phyloP scores from a whole-genome alignment of 2,888 invertebrate species.

The Cephus pygmeus region DNA sequence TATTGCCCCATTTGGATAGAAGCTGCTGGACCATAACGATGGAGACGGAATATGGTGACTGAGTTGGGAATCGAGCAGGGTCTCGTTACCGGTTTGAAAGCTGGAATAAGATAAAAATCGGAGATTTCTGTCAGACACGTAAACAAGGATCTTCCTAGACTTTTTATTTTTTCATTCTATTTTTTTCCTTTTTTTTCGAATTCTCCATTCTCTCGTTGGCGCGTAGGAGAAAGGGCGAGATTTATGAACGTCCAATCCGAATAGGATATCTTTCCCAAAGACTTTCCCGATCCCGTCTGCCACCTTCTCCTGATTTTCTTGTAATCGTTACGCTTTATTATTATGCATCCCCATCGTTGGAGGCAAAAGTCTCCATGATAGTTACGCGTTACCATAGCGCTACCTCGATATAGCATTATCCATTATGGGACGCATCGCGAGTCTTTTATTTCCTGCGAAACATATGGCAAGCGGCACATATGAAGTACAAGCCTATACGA shows the following conservation, averaged over 20 bases:
- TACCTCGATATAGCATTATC: background rate
- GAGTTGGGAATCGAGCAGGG: conserved; percentile 39
- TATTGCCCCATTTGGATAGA: conserved; percentile 12
- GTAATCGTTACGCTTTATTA: background rate
- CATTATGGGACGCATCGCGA: background rate
- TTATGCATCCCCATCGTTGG: background rate
- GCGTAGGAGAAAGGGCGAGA: conserved; percentile 5
- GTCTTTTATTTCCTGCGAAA: background rate
- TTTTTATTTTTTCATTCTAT: conserved; percentile 4
- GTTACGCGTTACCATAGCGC: background rate
- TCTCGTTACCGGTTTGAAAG: conserved; percentile 37
- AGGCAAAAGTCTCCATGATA: background rate
- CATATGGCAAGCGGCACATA: background rate
- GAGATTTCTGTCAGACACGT: conserved; percentile 50
- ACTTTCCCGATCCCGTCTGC: background rate
- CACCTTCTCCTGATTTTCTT: conserved; percentile 2
- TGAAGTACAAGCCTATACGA: background rate
- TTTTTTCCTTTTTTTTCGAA: conserved; percentile 16
- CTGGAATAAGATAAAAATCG: conserved; percentile 51
- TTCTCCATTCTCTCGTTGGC: conserved; percentile 23
- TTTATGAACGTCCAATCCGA: conserved; percentile 8
- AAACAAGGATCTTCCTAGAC: conserved; percentile 36
- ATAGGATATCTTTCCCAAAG: background rate
- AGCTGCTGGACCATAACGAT: background rate
- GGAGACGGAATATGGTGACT: conserved; percentile 40